These are phyloP conservation scores for Misgurnus anguillicaudatus DNA, from an alignment of 2,113 vertebrate species.

Conservation along the genomic window DNA sequence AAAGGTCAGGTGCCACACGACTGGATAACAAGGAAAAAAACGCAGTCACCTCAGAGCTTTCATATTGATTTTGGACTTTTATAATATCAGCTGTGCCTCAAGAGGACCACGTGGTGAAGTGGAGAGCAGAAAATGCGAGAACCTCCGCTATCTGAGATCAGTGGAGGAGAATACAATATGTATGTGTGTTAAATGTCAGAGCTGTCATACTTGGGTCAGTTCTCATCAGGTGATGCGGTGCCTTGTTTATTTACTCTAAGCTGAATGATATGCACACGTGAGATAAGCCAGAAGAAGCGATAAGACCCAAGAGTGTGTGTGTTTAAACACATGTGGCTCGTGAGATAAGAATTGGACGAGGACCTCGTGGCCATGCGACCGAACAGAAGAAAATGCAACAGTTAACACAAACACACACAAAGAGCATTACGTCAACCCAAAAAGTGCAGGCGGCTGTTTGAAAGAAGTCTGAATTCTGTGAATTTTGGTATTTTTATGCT, in stretches of 20 bases:
- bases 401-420: slow-evolving; percentile 4
- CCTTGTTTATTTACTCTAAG: slow-evolving; percentile 33
- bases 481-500: too few species aligned
- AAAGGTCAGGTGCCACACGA: slow-evolving; percentile 38
- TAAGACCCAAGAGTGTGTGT: slow-evolving; percentile 24
- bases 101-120: slow-evolving; percentile 8
- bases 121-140: not conserved
- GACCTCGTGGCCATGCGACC: slow-evolving; percentile 23
- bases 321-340: slow-evolving; percentile 33
- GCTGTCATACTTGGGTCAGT: slow-evolving; percentile 37
- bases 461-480: too few species aligned
- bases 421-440: slow-evolving; percentile 17
- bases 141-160: not conserved
- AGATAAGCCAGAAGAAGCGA: slow-evolving; percentile 38
- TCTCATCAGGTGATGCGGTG: slow-evolving; percentile 23
- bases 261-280: slow-evolving; percentile 40
- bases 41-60: not conserved
- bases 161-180: not conserved
- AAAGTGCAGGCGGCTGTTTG: slow-evolving; percentile 6
- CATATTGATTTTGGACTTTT: slow-evolving; percentile 34
- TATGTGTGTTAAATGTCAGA: not conserved
- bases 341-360: slow-evolving; percentile 44
- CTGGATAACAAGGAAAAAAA: slow-evolving; percentile 25
- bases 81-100: slow-evolving; percentile 10
- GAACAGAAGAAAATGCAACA: not conserved